Evolutionary conservation across 2,888 invertebrate species (phyloP).

Genomic region (Anagyrus pseudococci): DNA sequence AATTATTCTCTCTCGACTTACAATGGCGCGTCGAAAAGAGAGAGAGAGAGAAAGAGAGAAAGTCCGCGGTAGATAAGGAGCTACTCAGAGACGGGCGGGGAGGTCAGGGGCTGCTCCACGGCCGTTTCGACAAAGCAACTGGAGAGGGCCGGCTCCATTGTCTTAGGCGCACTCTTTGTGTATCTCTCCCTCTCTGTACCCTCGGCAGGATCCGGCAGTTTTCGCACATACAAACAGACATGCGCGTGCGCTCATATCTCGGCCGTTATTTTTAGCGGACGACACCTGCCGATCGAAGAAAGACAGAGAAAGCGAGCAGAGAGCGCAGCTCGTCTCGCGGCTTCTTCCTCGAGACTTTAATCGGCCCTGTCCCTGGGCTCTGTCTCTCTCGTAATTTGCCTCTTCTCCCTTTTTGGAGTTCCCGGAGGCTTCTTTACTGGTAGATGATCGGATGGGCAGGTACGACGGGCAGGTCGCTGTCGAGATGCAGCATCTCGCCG

Average conservation of each 20-base stretch:
- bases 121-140: no score
- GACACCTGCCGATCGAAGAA: background rate
- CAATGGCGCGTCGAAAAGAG: no score
- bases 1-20: no score
- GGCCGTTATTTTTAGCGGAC: background rate
- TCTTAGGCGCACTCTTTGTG: no score
- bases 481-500: conserved; percentile 54
- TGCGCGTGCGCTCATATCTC: background rate
- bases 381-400: background rate
- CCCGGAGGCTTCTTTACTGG: conserved; percentile 47
- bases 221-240: background rate
- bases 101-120: no score
- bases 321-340: background rate
- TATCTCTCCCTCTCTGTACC: no score
- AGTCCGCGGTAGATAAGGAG: no score
- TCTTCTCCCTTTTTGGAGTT: background rate
- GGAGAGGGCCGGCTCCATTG: no score
- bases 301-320: no score
- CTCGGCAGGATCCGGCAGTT: no score
- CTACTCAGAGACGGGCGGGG: no score
- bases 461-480: conserved; percentile 58
- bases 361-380: background rate
- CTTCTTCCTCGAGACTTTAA: background rate
- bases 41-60: no score
- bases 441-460: conserved; percentile 59